Evolutionary conservation across 2,888 invertebrate species (phyloP), one percentile per base, ranked within the genome.

Genomic region (Notodonta ziczac): DNA sequence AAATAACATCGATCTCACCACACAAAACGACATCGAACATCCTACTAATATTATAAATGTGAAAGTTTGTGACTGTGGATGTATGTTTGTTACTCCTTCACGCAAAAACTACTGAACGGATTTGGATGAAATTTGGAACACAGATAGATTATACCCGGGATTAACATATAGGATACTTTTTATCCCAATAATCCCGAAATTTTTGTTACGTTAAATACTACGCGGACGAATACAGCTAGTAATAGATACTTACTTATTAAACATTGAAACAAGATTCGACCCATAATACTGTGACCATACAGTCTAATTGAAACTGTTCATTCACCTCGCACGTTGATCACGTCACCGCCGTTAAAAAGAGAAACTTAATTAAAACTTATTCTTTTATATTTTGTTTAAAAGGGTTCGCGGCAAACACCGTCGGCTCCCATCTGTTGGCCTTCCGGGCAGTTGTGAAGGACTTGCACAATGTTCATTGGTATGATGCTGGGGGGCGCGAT

Each of bases 381-480:
- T n/a, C n/a, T n/a, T n/a, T n/a, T n/a, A n/a, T n/a, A n/a, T n/a
- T n/a, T n/a, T n/a, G n/a, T n/a, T n/a, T n/a, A n/a, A n/a, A n/a
- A n/a, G n/a, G n/a, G n/a, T n/a, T n/a, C n/a, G n/a, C n/a, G 79
- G 63, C 87, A 87, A 0, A 83, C 81, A 0, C 88, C 88, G 48
- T 86, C 83, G 0, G 78, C 61, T 2, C 82, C 83, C 80, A 85
- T 80, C 56, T 81, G 56, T 14, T 70, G 67, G 0, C 87, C 87
- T 8, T 72, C 61, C 0, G 87, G 87, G 57, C 87, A 87, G 73
- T 87, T 86, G 4, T 62, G 0, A 1, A 86, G 86, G 2, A 72
- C 82, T 3, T 70, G 69, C 56, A 92, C 88, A 78, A 89, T 81
- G 68, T 91, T 93, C 60, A 91, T 83, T 52, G 63, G 53, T 0